Evolutionary conservation across 2,888 invertebrate genomes (phyloP).

Genomic region (Nematopogon swammerdamellus): DNA sequence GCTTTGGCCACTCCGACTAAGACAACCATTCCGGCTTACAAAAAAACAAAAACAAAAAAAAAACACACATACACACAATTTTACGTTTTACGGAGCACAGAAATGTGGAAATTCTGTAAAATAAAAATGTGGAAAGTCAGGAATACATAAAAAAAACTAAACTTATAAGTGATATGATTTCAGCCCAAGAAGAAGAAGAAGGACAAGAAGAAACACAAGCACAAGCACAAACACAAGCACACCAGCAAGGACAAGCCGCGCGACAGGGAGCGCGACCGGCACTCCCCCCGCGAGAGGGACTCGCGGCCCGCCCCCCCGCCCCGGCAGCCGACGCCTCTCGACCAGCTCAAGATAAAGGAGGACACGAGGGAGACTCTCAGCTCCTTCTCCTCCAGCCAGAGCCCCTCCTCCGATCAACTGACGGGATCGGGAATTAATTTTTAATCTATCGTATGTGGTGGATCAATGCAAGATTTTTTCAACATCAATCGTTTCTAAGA

Average conservation of each 20-base stretch:
- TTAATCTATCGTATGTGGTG: constrained; percentile 13
- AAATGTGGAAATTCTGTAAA: too few species aligned
- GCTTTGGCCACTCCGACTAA: too few species aligned
- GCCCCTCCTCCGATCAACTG: constrained; percentile 53
- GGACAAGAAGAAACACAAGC: constrained; percentile 80
- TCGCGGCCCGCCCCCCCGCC: constrained; percentile 26
- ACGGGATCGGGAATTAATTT: constrained; percentile 47
- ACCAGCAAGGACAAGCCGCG: constrained; percentile 43
- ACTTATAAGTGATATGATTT: constrained; percentile 10
- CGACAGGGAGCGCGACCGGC: constrained; percentile 53
- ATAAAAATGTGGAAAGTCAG: too few species aligned
- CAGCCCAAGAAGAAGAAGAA: constrained; percentile 72
- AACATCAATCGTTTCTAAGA: too few species aligned
- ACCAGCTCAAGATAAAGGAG: constrained; percentile 63
- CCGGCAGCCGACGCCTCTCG: constrained; percentile 33
- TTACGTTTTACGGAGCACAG: too few species aligned
- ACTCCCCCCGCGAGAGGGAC: constrained; percentile 26
- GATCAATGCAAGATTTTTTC: too few species aligned
- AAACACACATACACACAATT: too few species aligned
- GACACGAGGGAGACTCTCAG: constrained; percentile 75
- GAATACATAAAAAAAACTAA: too few species aligned
- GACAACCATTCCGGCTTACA: too few species aligned
- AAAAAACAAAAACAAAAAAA: too few species aligned
- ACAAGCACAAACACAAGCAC: constrained; percentile 89
- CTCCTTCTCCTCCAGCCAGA: constrained; percentile 73